Base-by-base conservation (phyloP, 2,888 invertebrate genomes). In the Lasius platythorax region DNA sequence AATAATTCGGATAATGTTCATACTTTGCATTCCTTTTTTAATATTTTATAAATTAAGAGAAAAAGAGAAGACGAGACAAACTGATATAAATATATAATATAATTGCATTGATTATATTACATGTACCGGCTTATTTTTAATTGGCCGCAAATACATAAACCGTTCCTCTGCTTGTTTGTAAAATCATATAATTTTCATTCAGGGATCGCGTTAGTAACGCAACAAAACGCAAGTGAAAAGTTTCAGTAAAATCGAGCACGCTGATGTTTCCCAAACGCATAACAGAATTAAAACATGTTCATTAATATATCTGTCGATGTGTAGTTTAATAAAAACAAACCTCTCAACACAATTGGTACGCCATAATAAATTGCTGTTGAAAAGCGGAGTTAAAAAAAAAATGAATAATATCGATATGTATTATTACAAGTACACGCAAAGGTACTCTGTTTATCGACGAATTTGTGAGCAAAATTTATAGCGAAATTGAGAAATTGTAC, bases 191-290 rank as follows among this genome's bases (percentile, higher is more conserved):
- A 50, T 67, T 78, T 8, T 23, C 37, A 76, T 76, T 68, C n/a
- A 6, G 30, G 11, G 9, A 68, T 50, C 6, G 28, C 18, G 5
- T 53, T 33, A 50, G n/a, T 6, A 79, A 43, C 23, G 61, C 23
- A 72, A 37, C n/a, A 70, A 70, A 23, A 46, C 15, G n/a, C 68
- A 28, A 50, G n/a, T 68, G 37, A 64, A 72, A 79, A 72, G 58
- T 23, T 68, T n/a, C 33, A 33, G 30, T 58, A 58, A 58, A 79
- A 79, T 70, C 23, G 33, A 43, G 61, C 23, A 46, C 61, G 58
- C 43, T 23, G 18, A 40, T 33, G 58, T 33, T 79, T 72, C 70
- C 30, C 43, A 78, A 76, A 6, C 12, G 11, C 11, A 76, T 43
- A 56, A 40, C 40, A 53, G 30, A 53, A 67, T 76, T 67, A 30